These are phyloP conservation scores for Patella depressa DNA, from an alignment of 2,888 invertebrate species.

Conservation along the genomic window DNA sequence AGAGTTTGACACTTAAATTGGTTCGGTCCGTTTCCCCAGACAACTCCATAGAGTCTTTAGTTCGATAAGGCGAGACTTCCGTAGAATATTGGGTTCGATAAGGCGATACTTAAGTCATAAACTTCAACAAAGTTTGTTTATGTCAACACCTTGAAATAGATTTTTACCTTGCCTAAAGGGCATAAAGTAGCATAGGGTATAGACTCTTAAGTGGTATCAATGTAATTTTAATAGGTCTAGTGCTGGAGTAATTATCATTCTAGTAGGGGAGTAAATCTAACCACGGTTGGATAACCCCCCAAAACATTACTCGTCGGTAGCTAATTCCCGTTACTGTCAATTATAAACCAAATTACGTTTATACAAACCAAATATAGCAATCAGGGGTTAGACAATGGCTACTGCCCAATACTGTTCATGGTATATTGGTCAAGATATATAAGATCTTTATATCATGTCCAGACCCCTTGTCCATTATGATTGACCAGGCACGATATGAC, in stretches of 20 bases:
- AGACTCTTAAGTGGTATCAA: background rate
- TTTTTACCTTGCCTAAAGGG: background rate
- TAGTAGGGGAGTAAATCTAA: too few species aligned
- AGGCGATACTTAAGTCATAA: background rate
- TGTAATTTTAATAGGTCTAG: slow-evolving; percentile 10
- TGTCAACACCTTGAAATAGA: slow-evolving; percentile 7
- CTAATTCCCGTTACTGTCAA: too few species aligned
- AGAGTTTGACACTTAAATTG: slow-evolving; percentile 3
- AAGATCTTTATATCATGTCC: background rate
- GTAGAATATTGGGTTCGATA: background rate
- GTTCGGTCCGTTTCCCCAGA: slow-evolving; percentile 1
- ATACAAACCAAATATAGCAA: too few species aligned
- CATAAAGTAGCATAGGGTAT: too few species aligned
- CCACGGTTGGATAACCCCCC: too few species aligned
- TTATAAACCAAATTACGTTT: too few species aligned
- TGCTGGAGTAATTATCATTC: background rate
- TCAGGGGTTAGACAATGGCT: background rate
- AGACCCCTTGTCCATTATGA: background rate
- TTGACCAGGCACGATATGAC: slow-evolving; percentile 8
- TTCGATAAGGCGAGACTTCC: background rate
- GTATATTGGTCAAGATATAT: slow-evolving; percentile 7
- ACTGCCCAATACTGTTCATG: background rate
- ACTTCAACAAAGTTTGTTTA: slow-evolving; percentile 2
- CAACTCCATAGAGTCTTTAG: background rate
- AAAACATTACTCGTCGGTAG: too few species aligned